phyloP scores from a whole-genome alignment of 2,113 vertebrate genomes.

The Rhagologus leucostigma region DNA sequence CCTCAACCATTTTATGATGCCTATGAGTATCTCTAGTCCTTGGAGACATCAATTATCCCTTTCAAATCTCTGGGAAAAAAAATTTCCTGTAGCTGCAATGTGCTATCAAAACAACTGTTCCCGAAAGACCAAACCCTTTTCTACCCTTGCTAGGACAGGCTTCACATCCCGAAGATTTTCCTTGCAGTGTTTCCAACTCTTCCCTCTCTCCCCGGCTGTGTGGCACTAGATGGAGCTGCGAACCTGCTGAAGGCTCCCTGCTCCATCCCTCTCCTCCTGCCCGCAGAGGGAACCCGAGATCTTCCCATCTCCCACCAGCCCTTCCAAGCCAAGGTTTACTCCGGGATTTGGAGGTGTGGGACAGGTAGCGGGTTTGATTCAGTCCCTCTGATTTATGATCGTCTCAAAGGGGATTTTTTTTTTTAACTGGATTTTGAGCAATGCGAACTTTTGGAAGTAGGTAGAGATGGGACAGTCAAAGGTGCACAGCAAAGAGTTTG shows the following conservation, averaged over 20 bases:
- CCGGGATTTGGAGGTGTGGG: rapidly evolving
- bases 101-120: rapidly evolving
- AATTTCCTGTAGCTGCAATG: not conserved
- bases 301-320: rapidly evolving
- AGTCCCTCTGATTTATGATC: rapidly evolving
- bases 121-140: not conserved
- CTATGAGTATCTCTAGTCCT: no score
- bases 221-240: constrained; percentile 27
- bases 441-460: rapidly evolving
- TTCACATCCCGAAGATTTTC: not conserved
- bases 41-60: not conserved
- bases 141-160: rapidly evolving
- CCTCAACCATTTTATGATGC: not conserved
- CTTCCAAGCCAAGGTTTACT: rapidly evolving
- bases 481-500: no score
- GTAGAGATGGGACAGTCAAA: not conserved
- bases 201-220: rapidly evolving
- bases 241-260: not conserved
- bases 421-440: not conserved
- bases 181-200: rapidly evolving
- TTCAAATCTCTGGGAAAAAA: not conserved
- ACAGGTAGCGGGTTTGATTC: not conserved
- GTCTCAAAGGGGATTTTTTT: rapidly evolving
- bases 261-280: not conserved
- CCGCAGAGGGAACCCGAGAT: constrained; percentile 16